Base-by-base conservation (phyloP, 2,797 vertebrate species). In the Hydrolagus colliei region DNA sequence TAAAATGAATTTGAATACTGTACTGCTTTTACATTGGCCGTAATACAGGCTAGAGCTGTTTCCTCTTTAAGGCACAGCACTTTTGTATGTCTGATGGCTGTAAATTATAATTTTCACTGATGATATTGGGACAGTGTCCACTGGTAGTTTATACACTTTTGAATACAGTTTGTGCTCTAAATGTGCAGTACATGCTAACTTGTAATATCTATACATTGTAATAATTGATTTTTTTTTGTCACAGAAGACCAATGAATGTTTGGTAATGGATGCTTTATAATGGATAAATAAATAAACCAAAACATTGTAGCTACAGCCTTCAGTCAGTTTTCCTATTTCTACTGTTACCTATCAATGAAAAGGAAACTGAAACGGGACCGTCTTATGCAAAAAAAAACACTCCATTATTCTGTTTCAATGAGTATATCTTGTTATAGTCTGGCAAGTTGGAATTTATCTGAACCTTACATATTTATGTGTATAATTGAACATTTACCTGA, bases 231-330 rank as follows among this genome's bases (percentile, higher is more conserved):
- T 67, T 52, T 52, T 27, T 82, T 84, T 71, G 65, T 84, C 32
- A 84, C 71, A 84, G 68, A 82, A 84, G 79, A 84, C 65, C 65
- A 71, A 67, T 84, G 79, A 84, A 84, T 84, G 79, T 84, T 84
- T 84, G 65, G 65, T 84, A 68, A 84, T 68, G 32, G 5, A 84
- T 84, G 79, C 65, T 84, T 84, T 84, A 71, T 71, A 84, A 84
- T 68, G 9, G 14, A 84, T 35, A 16, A 84, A 67, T 80, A 67
- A 80, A 80, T 84, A 84, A 82, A 84, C 65, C 79, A 84, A 84
- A 84, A 68, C 14, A 18, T 84, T 84, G 63, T 84, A 68, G 71
- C 68, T 68, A 11, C 65, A 84, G 65, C 79, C 79, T 68, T 84
- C 65, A 84, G 41, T n/a, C 18, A 71, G 32, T 84, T 84, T 35